Evolutionary conservation across 2,797 vertebrate species (phyloP).

Genomic region (Octomys mimax): DNA sequence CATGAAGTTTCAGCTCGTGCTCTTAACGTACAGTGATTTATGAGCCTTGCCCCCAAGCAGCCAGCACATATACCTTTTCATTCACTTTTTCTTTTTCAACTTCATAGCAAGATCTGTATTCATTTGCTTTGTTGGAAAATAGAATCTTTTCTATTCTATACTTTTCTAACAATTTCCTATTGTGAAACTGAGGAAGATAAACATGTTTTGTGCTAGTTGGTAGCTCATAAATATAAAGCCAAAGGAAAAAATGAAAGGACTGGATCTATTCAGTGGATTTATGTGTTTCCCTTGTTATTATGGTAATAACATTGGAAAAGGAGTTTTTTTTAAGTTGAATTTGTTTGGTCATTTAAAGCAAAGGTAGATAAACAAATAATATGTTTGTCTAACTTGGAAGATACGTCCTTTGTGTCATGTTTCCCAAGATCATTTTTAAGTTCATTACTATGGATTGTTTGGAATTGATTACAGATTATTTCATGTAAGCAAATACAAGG

Average conservation of each 20-base stretch:
- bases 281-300: constrained; percentile 56
- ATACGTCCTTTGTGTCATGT: constrained; percentile 61
- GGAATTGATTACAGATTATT: constrained; percentile 85
- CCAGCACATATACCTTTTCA: constrained; percentile 82
- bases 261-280: neutral
- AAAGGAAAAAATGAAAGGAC: constrained; percentile 75
- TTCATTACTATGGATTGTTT: constrained; percentile 70
- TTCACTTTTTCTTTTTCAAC: constrained; percentile 82
- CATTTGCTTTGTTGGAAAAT: constrained; percentile 78
- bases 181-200: constrained; percentile 84
- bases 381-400: constrained; percentile 68
- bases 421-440: constrained; percentile 71
- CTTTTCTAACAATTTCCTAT: constrained; percentile 88
- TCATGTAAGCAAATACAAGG: constrained; percentile 56
- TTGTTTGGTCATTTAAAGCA: constrained; percentile 75
- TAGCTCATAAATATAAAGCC: constrained; percentile 76
- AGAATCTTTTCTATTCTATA: constrained; percentile 87
- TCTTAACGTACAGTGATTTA: constrained; percentile 94
- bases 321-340: constrained; percentile 74
- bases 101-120: constrained; percentile 79
- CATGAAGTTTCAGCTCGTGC: constrained; percentile 96
- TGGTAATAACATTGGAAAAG: constrained; percentile 63
- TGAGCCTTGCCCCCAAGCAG: constrained; percentile 81
- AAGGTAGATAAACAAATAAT: constrained; percentile 67
- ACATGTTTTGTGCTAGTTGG: constrained; percentile 80